These are phyloP conservation scores for Macaria liturata DNA, from an alignment of 2,888 invertebrate species.

Conservation along the genomic window DNA sequence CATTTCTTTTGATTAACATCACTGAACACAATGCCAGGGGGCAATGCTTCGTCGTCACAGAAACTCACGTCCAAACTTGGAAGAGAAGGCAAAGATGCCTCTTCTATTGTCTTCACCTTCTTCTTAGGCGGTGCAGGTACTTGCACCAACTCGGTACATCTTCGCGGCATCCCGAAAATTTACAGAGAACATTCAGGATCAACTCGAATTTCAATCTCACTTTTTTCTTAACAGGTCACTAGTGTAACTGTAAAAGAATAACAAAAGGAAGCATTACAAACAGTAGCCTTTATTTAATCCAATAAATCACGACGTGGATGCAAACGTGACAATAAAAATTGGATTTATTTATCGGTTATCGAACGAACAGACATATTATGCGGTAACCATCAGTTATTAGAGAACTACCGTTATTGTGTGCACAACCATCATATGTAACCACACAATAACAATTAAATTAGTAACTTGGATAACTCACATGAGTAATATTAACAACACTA, in stretches of 20 bases:
- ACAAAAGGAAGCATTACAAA: conserved; percentile 20
- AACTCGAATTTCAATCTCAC: conserved; percentile 5
- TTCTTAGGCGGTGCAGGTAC: conserved; percentile 64
- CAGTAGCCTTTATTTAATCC: conserved; percentile 43
- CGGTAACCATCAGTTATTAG: too few species aligned
- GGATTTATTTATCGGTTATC: conserved; percentile 55
- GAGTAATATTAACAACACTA: too few species aligned
- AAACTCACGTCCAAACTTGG: conserved; percentile 67
- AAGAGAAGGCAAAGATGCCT: conserved; percentile 36
- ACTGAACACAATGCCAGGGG: conserved; percentile 89
- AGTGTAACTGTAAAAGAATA: conserved; percentile 20
- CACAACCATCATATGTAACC: too few species aligned
- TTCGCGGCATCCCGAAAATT: conserved; percentile 61
- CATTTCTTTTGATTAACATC: conserved; percentile 93
- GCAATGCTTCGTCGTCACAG: conserved; percentile 75
- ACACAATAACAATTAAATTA: too few species aligned
- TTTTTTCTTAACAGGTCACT: conserved; percentile 8
- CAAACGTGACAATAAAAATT: conserved; percentile 53
- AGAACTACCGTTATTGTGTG: too few species aligned
- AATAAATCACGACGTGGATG: conserved; percentile 53
- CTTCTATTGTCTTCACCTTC: conserved; percentile 54
- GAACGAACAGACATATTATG: conserved; percentile 33
- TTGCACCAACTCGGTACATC: conserved; percentile 59
- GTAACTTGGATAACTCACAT: too few species aligned
- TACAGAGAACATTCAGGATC: background rate